Evolutionary conservation across 2,888 invertebrate genomes (phyloP), one percentile per base, ranked within the genome.

Genomic region (Agrotis clavis): DNA sequence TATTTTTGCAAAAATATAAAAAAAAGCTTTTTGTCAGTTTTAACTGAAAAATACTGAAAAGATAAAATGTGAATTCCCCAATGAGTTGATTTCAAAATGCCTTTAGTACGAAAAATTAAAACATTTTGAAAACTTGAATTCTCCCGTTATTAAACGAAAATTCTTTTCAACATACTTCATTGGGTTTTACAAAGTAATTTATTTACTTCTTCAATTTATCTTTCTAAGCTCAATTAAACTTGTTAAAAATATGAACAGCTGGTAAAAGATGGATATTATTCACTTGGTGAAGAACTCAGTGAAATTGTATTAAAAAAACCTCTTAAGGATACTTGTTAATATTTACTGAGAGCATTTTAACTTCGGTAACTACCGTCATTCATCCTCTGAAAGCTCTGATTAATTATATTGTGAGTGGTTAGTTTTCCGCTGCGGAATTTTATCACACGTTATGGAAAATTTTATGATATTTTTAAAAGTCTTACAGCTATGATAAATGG

Each of bases 391-490:
- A 77, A 67, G 53, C 63, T 65, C 53, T 71, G 67, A 81, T 70
- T 75, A 71, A 77, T 77, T 71, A 75, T 50, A 47, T 63, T 25
- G 30, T 53, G 71, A 66, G 68, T 64, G 66, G 61, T 53, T 48
- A 64, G 63, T 77, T 73, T 74, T 50, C 19, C 67, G 48, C 30
- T 18, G 57, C 11, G 48, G 2, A 57, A 67, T 21, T 61, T 67
- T 51, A 19, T 47, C 25, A 16, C 25, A 51, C 1, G 18, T 50
- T n/a, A n/a, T 2, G 11, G 13, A 35, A 56, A 51, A 19, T 48
- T 18, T 6, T 48, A 48, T 16, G 1, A 71, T 19, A 41, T 54
- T 68, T 45, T 68, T 18, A 35, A 7, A 7, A 35, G 35, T 7
- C 35, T 35, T 35, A 35, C 35, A 7, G 35, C 35, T 41, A 41